Conservation (phyloP, 1,140 invertebrate species). For the Trachymyrmex septentrionalis region DNA sequence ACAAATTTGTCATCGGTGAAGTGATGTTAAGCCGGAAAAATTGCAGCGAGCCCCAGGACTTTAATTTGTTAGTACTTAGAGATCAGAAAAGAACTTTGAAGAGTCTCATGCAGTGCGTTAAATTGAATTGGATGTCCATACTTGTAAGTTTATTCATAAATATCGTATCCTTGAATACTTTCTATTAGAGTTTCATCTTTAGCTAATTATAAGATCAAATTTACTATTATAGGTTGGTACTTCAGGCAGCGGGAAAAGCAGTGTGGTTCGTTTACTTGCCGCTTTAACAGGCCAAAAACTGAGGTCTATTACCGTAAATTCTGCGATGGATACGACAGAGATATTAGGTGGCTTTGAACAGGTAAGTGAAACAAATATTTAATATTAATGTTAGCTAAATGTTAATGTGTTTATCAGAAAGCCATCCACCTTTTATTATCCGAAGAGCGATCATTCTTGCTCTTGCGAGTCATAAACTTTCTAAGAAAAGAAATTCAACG, state of each 20-base stretch:
- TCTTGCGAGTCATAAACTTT: not conserved
- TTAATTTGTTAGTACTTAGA: conserved; percentile 89
- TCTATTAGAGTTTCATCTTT: conserved; percentile 25
- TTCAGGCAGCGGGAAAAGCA: conserved; percentile 93
- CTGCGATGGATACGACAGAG: conserved; percentile 98
- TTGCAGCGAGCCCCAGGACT: conserved; percentile 81
- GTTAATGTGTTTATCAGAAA: not conserved
- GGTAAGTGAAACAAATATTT: conserved; percentile 87
- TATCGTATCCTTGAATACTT: not conserved
- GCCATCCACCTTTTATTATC: not conserved
- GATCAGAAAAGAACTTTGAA: conserved; percentile 90
- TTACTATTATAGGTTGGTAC: conserved; percentile 89
- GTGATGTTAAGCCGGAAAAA: conserved; percentile 84
- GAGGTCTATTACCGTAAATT: conserved; percentile 94
- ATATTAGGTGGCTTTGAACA: conserved; percentile 98
- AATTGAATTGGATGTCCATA: conserved; percentile 97
- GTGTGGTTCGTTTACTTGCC: conserved; percentile 92
- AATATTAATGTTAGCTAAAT: not conserved
- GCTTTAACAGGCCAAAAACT: conserved; percentile 91
- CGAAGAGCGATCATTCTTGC: not conserved
- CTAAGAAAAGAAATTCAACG: not conserved
- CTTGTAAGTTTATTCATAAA: conserved; percentile 88
- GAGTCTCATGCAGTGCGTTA: conserved; percentile 93
- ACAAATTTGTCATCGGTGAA: conserved; percentile 88
- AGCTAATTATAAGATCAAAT: not conserved